A percentile compares a stretch with the other conserved stretches of the same genome.
Evolutionary conservation across 2,888 invertebrate genomes (phyloP).

Genomic region (Drosophila subsilvestris): DNA sequence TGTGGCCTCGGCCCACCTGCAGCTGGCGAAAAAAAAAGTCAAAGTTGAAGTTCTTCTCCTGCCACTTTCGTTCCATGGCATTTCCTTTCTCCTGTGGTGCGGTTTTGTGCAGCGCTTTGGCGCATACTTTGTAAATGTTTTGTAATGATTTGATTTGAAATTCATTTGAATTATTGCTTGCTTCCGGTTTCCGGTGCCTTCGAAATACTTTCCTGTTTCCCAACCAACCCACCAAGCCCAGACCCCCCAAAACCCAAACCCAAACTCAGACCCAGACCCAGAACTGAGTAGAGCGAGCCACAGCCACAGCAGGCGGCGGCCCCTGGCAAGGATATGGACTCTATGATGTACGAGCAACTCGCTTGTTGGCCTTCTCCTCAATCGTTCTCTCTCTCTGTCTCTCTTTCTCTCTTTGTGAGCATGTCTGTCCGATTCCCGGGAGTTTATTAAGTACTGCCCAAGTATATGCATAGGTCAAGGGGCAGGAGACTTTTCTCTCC

Average conservation of each 20-base stretch:
- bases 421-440: conserved; percentile 52
- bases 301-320: conserved; percentile 59
- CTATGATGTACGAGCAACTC: conserved; percentile 71
- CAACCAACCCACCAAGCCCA: neutral
- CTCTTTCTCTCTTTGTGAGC: conserved; percentile 4
- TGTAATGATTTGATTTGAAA: conserved; percentile 83
- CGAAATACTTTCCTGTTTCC: conserved; percentile 78
- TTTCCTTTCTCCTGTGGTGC: conserved; percentile 53
- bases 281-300: conserved; percentile 6
- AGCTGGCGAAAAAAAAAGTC: conserved; percentile 33
- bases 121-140: conserved; percentile 80
- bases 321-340: conserved; percentile 68
- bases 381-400: conserved; percentile 8
- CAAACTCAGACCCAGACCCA: neutral
- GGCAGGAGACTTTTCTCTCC: conserved; percentile 39
- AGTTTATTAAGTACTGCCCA: conserved; percentile 77
- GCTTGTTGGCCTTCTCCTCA: conserved; percentile 46
- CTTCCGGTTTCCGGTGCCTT: conserved; percentile 82
- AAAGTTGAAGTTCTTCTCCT: conserved; percentile 30
- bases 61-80: conserved; percentile 4
- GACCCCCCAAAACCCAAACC: neutral
- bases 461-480: conserved; percentile 57
- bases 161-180: conserved; percentile 83
- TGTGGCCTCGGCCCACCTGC: conserved; percentile 26
- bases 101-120: conserved; percentile 74